Evolutionary conservation across 2,888 invertebrate genomes (phyloP), one percentile per base, ranked within the genome.

Genomic region (Ischnus inquisitorius): DNA sequence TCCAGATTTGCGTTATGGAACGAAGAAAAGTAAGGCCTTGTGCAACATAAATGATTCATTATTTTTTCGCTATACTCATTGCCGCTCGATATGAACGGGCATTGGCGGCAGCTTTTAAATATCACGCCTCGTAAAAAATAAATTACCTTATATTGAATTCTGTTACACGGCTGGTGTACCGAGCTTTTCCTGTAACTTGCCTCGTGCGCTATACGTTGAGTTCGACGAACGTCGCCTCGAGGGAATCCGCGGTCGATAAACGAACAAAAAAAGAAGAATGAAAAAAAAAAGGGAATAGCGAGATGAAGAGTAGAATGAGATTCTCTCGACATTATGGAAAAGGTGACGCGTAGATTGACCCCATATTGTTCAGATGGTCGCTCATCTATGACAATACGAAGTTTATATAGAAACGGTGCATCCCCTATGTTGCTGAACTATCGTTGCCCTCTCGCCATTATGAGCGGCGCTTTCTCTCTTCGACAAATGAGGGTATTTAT

Each of bases 241-340:
- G 60, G 28, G 12, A 10, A 57, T 43, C n/a, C n/a, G 19, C n/a
- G 5, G 51, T 54, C 69, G 54, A 54, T 54, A 43, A 72, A 60
- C 25, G 43, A 72, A 43, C 60, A 60, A 41, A 34, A 57, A 25
- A 48, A 22, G 39, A 64, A 2, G 65, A 19, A 19, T 10, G 10
- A 22, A 54, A 22, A 14, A 43, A 65, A 65, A 65, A 65, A 4
- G 22, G 19, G 65, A 71, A 72, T 22, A 72, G 19, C 41, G 57
- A 41, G 39, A 22, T 39, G n/a, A 25, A 39, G 22, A 43, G 54
- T 39, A 34, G 25, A 72, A 43, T 19, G 22, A 8, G 39, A 57
- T 54, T 8, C 8, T 19, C n/a, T 22, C 43, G 51, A 60, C 6
- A 25, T 41, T 57, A 71, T 54, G 39, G 4, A 54, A 54, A 54